phyloP scores from a whole-genome alignment of 2,113 vertebrate species.

The Paramisgurnus dabryanus region DNA sequence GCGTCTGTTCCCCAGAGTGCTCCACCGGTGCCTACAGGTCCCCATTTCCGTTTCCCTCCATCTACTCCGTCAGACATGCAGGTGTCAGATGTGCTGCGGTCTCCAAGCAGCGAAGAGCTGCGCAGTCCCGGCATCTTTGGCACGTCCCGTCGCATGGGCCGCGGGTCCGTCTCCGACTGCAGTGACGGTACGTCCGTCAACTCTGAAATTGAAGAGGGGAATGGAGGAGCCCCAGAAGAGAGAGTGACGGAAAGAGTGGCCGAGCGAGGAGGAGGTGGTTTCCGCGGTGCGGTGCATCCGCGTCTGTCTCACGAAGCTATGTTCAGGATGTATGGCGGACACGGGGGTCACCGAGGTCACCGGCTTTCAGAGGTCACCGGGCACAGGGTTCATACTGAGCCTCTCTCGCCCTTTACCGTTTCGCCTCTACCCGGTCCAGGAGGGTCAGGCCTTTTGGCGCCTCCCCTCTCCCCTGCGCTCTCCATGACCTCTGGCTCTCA shows the following conservation, averaged over 20 bases:
- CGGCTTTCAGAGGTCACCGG: constrained; percentile 47
- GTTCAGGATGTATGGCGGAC: constrained; percentile 82
- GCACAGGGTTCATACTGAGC: constrained; percentile 82
- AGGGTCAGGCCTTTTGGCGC: constrained; percentile 76
- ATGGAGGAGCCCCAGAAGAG: constrained; percentile 66
- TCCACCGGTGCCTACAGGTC: constrained; percentile 83
- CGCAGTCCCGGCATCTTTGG: constrained; percentile 83
- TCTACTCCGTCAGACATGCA: constrained; percentile 80
- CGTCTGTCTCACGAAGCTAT: constrained; percentile 82
- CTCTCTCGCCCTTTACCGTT: constrained; percentile 86
- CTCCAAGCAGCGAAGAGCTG: constrained; percentile 84
- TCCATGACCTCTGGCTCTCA: constrained; percentile 86
- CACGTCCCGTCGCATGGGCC: constrained; percentile 79
- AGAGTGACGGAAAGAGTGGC: constrained; percentile 61
- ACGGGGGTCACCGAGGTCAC: constrained; percentile 59
- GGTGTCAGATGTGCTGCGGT: constrained; percentile 70
- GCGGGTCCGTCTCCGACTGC: constrained; percentile 88
- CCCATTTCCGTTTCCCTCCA: constrained; percentile 89
- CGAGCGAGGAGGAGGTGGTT: constrained; percentile 66
- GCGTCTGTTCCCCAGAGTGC: constrained; percentile 88
- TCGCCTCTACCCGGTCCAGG: constrained; percentile 83
- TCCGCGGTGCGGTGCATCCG: constrained; percentile 79
- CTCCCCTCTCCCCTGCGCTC: constrained; percentile 83
- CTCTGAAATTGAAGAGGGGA: constrained; percentile 86
- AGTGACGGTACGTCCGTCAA: constrained; percentile 87